Conservation (phyloP, 2,888 invertebrate species). For the Eristalis pertinax region DNA sequence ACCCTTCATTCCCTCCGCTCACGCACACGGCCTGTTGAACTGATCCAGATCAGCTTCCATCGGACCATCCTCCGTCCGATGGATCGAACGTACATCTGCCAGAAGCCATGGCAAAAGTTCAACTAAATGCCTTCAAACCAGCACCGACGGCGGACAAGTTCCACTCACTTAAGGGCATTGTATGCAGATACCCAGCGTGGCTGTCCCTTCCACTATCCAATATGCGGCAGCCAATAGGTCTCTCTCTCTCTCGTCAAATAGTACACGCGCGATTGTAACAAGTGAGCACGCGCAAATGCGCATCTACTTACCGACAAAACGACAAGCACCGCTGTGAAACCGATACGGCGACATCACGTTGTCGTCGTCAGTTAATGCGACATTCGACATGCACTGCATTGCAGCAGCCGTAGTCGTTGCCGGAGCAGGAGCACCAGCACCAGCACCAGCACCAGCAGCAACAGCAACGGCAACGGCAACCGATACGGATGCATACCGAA, state of each 20-base stretch:
- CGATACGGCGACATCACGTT: constrained; percentile 29
- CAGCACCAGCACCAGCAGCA: not conserved
- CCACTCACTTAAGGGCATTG: not conserved
- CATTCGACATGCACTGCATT: constrained; percentile 57
- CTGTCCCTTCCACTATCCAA: not conserved
- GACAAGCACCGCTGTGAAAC: constrained; percentile 3
- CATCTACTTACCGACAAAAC: constrained; percentile 15
- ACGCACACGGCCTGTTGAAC: not conserved
- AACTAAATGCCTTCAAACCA: not conserved
- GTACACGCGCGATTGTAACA: not conserved
- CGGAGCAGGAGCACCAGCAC: not conserved
- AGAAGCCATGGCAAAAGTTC: not conserved
- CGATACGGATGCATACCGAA: constrained; percentile 36
- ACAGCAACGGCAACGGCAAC: not conserved
- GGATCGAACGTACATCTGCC: not conserved
- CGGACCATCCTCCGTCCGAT: not conserved
- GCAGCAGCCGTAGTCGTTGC: not conserved
- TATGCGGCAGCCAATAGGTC: constrained; percentile 1
- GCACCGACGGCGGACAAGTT: not conserved
- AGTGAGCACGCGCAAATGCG: constrained; percentile 1
- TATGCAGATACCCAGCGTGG: not conserved
- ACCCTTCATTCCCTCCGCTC: not conserved
- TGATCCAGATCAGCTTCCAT: not conserved
- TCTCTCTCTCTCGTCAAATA: constrained; percentile 2
- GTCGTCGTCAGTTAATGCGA: constrained; percentile 58